Evolutionary conservation across 2,888 invertebrate genomes (phyloP).

Genomic region (Metalampra italica): DNA sequence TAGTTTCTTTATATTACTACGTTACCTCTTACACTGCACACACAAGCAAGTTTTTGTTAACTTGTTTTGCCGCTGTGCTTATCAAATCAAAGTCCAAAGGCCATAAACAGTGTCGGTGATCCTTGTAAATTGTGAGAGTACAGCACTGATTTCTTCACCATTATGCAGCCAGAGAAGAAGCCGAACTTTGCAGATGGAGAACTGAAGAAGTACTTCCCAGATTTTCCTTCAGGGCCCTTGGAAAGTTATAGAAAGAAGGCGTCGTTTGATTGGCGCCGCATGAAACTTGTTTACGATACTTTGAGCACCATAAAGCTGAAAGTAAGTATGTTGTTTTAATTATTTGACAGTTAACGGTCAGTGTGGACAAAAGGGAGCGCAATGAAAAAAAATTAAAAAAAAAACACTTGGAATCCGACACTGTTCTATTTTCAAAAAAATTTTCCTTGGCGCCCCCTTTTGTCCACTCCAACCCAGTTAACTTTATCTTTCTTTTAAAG

Average conservation of each 20-base stretch:
- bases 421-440: too few species aligned
- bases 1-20: too few species aligned
- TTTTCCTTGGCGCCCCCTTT: too few species aligned
- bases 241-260: constrained; percentile 81
- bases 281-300: constrained; percentile 62
- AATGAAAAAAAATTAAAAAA: too few species aligned
- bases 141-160: constrained; percentile 8
- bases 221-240: constrained; percentile 81
- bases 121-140: background rate
- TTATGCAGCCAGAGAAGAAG: constrained; percentile 19
- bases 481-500: too few species aligned
- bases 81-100: background rate
- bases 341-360: too few species aligned
- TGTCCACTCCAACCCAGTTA: too few species aligned
- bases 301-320: constrained; percentile 53
- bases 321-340: constrained; percentile 47
- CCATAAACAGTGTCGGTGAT: background rate
- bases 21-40: too few species aligned
- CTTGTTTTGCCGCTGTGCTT: background rate
- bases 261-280: constrained; percentile 83
- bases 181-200: constrained; percentile 40
- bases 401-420: too few species aligned
- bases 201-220: constrained; percentile 68
- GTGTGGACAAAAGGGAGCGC: too few species aligned
- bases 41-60: background rate